A percentile compares a stretch with the other conserved stretches of the same genome.
phyloP scores from a whole-genome alignment of 2,113 vertebrate species.

The Willisornis vidua region DNA sequence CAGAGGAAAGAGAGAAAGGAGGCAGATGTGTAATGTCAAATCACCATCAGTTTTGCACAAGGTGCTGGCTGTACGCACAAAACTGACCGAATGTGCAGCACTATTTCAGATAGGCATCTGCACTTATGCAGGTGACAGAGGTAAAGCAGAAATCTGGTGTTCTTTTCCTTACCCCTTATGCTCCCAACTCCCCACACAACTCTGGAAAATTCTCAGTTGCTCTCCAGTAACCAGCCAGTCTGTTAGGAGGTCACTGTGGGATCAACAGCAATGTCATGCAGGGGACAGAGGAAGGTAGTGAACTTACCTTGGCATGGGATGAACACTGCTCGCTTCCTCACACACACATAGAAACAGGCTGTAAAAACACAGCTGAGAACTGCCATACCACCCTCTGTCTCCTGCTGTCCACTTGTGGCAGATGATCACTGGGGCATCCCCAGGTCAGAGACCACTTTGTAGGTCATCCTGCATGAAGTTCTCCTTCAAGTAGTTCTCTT shows the following conservation, averaged over 20 bases:
- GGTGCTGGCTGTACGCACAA: not conserved
- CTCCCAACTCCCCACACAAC: not conserved
- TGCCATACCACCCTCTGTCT: not conserved
- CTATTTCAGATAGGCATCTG: not conserved
- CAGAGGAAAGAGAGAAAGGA: not conserved
- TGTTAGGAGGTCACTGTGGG: accelerated
- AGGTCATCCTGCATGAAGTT: not conserved
- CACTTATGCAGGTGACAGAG: not conserved
- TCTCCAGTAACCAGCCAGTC: not conserved
- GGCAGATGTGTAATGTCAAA: not conserved
- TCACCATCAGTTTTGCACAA: not conserved
- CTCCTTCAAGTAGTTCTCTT: not conserved
- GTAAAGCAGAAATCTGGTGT: not conserved
- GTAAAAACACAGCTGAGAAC: not conserved
- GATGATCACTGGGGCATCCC: not conserved
- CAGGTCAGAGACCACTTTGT: not conserved
- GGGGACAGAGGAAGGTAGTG: not conserved
- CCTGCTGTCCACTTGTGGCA: not conserved
- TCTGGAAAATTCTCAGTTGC: not conserved
- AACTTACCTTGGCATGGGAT: not conserved
- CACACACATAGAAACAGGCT: not conserved
- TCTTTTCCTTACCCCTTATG: not conserved
- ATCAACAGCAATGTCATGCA: not conserved
- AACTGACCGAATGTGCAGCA: not conserved
- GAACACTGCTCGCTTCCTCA: not conserved